phyloP scores from a whole-genome alignment of 2,113 vertebrate genomes.

The Fregetta grallaria region DNA sequence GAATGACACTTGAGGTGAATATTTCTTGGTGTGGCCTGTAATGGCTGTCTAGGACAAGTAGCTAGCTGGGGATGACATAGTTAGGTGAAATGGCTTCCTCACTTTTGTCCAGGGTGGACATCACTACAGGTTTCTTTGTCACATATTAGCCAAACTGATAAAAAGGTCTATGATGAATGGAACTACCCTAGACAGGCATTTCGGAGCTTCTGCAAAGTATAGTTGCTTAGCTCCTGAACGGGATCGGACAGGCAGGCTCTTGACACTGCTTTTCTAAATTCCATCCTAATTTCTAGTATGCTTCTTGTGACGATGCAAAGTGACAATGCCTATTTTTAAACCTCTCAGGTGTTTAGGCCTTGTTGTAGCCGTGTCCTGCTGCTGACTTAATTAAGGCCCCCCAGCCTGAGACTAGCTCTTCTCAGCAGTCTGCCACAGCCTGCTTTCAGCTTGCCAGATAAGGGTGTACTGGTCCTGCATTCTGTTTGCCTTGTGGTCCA shows the following conservation, averaged over 20 bases:
- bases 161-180: not conserved
- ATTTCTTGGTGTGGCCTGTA: not conserved
- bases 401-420: not conserved
- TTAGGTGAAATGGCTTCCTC: not conserved
- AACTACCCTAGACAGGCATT: not conserved
- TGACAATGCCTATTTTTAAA: not conserved
- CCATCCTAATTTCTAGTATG: not conserved
- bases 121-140: not conserved
- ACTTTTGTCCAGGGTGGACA: not conserved
- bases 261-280: not conserved
- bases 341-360: not conserved
- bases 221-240: not conserved
- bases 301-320: not conserved
- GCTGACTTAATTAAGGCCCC: not conserved
- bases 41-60: not conserved
- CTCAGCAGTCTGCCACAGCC: not conserved
- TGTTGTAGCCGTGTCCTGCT: not conserved
- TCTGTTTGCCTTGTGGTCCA: not conserved
- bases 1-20: not conserved
- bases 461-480: not conserved
- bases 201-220: not conserved
- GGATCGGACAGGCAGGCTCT: not conserved
- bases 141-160: not conserved
- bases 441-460: fast-evolving
- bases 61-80: not conserved